Evolutionary conservation across 2,113 vertebrate genomes (phyloP), one percentile per base, ranked within the genome.

Genomic region (Podiceps cristatus): DNA sequence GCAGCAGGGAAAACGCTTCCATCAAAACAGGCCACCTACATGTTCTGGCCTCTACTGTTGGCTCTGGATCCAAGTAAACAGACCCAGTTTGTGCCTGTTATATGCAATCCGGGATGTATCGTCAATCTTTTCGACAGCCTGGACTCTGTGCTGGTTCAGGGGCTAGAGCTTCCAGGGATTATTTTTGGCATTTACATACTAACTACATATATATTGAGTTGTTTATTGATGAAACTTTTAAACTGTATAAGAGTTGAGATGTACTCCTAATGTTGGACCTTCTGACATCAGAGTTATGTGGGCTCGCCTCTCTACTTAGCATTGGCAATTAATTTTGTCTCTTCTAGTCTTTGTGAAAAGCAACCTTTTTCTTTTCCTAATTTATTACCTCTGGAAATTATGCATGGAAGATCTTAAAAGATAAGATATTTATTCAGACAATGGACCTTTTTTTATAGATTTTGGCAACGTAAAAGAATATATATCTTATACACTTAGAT

Each of bases 381-480:
- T 52, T 27, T 45, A 95, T 62, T 96, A 97, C 9, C 95, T 96
- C 95, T 98, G 93, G 86, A 98, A 98, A 20, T 95, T 98, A 56
- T 95, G 97, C 94, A 95, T 98, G 55, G 91, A 97, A 72, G 97
- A 23, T 98, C 25, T 97, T 98, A 23, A 98, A 95, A 85, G 93
- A 97, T 62, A 97, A 67, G 23, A 96, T 95, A 28, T 96, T 98
- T 55, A 93, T 77, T 82, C 97, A 97, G 95, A 96, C 85, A 5
- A 80, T 91, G 55, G 97, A 98, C 11, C 96, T 97, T 4, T 98
- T 95, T 55, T 94, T 97, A 60, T 98, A 95, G 93, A 98, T 98
- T 97, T 82, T 98, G 88, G 96, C 35, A 86, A 53, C 10, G 19
- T 18, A 80, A 37, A 75, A 67, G 7, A 27, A 68, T 20, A 19